Conservation (phyloP, 1,140 invertebrate genomes). For the Pogonomyrmex californicus region DNA sequence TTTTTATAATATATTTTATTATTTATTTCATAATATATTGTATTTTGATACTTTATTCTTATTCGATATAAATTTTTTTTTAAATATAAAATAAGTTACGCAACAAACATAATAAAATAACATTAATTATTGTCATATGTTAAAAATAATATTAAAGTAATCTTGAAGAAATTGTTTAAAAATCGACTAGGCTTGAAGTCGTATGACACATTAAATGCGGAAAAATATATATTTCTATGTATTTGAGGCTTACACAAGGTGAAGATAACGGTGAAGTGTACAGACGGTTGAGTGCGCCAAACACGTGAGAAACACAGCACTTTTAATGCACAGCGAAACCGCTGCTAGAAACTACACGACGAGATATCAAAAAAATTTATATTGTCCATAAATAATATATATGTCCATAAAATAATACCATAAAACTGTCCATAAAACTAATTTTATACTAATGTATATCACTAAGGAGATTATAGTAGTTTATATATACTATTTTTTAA, state of each 20-base stretch:
- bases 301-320: not conserved
- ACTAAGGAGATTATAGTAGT: not conserved
- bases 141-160: not conserved
- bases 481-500: not conserved
- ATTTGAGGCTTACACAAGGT: constrained; percentile 9
- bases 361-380: not conserved
- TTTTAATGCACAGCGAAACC: not conserved
- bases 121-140: not conserved
- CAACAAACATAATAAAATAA: not conserved
- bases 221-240: constrained; percentile 6
- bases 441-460: not conserved
- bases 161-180: not conserved
- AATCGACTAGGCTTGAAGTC: not conserved
- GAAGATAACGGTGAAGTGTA: constrained; percentile 28
- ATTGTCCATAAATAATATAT: not conserved
- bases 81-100: not conserved
- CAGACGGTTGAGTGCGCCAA: not conserved
- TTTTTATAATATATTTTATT: not conserved
- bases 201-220: constrained; percentile 20
- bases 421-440: not conserved
- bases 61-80: not conserved
- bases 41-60: not conserved
- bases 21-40: too few relatives aligned
- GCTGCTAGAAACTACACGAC: not conserved
- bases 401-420: too few relatives aligned